Conservation (phyloP, 2,113 vertebrate species). For the Danionella cerebrum region DNA sequence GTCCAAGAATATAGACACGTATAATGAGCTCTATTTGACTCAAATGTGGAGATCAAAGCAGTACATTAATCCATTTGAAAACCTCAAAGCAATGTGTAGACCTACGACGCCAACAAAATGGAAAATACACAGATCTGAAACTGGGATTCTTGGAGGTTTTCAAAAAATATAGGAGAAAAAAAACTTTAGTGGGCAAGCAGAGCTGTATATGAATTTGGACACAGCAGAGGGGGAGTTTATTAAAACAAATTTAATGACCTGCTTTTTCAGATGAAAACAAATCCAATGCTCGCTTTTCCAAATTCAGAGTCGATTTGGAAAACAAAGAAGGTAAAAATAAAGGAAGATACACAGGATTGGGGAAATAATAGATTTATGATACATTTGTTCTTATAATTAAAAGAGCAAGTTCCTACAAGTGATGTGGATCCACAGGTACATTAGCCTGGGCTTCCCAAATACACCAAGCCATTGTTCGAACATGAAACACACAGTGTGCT, state of each 20-base stretch:
- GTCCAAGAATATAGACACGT: not conserved
- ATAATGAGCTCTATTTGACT: slow-evolving; percentile 6
- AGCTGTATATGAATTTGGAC: slow-evolving; percentile 45
- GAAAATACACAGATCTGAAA: slow-evolving; percentile 43
- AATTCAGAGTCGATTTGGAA: too few species aligned
- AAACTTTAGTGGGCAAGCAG: slow-evolving; percentile 41
- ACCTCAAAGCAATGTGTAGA: slow-evolving; percentile 34
- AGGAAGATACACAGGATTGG: slow-evolving; percentile 41
- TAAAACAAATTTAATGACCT: slow-evolving; percentile 62
- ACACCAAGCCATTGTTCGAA: slow-evolving; percentile 45
- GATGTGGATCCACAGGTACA: slow-evolving; percentile 64
- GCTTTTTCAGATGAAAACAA: too few species aligned
- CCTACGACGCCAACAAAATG: slow-evolving; percentile 29
- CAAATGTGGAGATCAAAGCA: slow-evolving; percentile 44
- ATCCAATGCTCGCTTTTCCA: too few species aligned
- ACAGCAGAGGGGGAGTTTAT: slow-evolving; percentile 39
- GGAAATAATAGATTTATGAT: slow-evolving; percentile 48
- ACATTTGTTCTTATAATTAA: slow-evolving; percentile 62
- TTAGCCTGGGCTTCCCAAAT: slow-evolving; percentile 55
- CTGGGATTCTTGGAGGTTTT: slow-evolving; percentile 52
- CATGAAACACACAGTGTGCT: slow-evolving; percentile 36
- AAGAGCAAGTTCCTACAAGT: slow-evolving; percentile 48
- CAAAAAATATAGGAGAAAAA: not conserved
- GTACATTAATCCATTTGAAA: slow-evolving; percentile 32
- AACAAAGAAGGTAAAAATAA: slow-evolving; percentile 34